Percentiles rank a stretch among this genome's conserved stretches.
These are phyloP conservation scores for Ephestia elutella DNA, from an alignment of 1,140 invertebrate genomes.

Conservation along the genomic window DNA sequence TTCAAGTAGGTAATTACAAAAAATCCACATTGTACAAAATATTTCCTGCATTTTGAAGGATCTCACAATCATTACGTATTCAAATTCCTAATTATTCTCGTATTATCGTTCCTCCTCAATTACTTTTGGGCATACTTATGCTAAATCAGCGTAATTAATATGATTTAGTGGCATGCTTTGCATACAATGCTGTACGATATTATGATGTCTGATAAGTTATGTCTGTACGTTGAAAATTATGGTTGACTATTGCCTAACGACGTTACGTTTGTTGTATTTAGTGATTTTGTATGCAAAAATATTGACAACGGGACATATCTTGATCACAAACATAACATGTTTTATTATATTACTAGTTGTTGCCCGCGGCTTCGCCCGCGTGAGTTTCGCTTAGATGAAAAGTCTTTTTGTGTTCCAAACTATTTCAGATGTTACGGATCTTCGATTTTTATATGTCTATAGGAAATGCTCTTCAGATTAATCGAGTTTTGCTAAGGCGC, in stretches of 20 bases:
- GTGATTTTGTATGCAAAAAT: too few relatives aligned
- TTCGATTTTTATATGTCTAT: too few relatives aligned
- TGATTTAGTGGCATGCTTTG: not conserved
- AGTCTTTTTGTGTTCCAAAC: too few relatives aligned
- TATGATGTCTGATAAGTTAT: not conserved
- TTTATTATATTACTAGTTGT: too few relatives aligned
- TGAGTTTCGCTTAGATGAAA: too few relatives aligned
- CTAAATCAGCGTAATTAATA: not conserved
- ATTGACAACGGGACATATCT: too few relatives aligned
- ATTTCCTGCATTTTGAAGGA: not conserved
- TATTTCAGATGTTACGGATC: too few relatives aligned
- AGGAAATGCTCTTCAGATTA: too few relatives aligned
- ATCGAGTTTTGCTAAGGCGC: too few relatives aligned
- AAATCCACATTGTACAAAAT: constrained; percentile 2
- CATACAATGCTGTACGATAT: not conserved
- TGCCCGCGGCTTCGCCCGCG: too few relatives aligned
- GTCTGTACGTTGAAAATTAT: not conserved
- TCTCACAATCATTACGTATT: not conserved
- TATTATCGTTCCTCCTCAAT: not conserved
- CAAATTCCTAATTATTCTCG: constrained; percentile 1
- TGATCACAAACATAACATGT: too few relatives aligned
- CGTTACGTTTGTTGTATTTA: not conserved
- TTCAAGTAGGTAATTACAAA: too few relatives aligned
- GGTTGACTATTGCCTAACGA: not conserved
- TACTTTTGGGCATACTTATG: constrained; percentile 4